Evolutionary conservation across 1,140 invertebrate species (phyloP).

Genomic region (Pseudomyrmex pallidus): DNA sequence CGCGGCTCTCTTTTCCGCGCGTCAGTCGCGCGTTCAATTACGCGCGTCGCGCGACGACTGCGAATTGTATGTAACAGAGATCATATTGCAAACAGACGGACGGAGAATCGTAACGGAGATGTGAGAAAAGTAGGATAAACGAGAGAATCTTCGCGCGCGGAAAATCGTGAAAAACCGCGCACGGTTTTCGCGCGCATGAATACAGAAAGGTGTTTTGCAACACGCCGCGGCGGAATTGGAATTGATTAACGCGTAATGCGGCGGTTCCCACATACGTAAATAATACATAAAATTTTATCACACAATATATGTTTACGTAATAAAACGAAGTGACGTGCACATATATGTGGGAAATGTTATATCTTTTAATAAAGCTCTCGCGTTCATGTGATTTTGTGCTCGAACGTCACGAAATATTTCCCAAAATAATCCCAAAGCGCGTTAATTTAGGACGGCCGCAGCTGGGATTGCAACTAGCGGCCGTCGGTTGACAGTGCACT

Average conservation of each 20-base stretch:
- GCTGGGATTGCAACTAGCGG: background rate
- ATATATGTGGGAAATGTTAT: background rate
- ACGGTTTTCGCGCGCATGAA: background rate
- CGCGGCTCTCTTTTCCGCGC: constrained; percentile 32
- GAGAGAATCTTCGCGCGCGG: constrained; percentile 7
- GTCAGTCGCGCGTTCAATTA: constrained; percentile 64
- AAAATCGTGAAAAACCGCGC: constrained; percentile 41
- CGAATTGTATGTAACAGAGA: constrained; percentile 45
- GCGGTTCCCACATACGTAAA: background rate
- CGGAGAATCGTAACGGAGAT: constrained; percentile 18
- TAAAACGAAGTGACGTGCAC: background rate
- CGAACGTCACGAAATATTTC: background rate
- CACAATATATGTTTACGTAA: background rate
- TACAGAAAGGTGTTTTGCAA: constrained; percentile 15
- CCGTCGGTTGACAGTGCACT: background rate
- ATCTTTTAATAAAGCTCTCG: background rate
- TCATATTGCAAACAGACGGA: constrained; percentile 43
- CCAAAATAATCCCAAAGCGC: background rate
- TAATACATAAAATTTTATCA: constrained; percentile 18
- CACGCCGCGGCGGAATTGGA: background rate
- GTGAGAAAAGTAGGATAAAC: constrained; percentile 7
- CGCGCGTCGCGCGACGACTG: constrained; percentile 48
- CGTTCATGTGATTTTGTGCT: background rate
- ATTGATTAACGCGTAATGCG: constrained; percentile 3
- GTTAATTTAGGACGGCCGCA: background rate